These are phyloP conservation scores for Caenorhabditis inopinata DNA, from an alignment of 1,140 invertebrate genomes.

Conservation along the genomic window DNA sequence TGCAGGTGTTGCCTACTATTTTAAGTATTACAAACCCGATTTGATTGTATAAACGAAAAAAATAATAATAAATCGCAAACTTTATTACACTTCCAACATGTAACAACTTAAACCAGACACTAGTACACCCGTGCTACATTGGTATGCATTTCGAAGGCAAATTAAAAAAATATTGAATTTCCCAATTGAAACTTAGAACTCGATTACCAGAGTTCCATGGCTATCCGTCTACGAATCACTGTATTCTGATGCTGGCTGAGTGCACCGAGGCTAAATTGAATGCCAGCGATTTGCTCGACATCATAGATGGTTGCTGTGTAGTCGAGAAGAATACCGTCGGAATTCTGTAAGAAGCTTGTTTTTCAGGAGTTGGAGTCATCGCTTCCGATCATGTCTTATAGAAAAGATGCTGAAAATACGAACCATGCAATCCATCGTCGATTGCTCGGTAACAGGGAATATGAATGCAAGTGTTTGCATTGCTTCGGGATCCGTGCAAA, in stretches of 20 bases:
- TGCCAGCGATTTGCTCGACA: background rate
- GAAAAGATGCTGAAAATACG: background rate
- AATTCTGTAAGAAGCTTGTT: background rate
- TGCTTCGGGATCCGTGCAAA: background rate
- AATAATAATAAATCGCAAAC: no score
- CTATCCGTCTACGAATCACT: background rate
- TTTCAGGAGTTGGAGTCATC: no score
- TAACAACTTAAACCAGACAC: background rate
- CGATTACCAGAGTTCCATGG: background rate
- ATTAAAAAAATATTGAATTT: background rate
- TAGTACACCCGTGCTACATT: background rate
- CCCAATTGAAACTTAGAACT: no score
- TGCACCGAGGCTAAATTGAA: background rate
- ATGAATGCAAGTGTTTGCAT: background rate
- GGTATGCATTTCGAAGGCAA: background rate
- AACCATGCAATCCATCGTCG: background rate
- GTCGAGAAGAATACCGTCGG: constrained; percentile 8
- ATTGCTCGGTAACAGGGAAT: background rate
- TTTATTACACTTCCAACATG: no score
- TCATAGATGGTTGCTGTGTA: constrained; percentile 1
- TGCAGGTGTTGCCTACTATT: no score
- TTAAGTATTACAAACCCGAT: no score
- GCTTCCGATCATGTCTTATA: background rate
- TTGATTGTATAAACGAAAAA: no score
- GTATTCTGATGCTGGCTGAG: constrained; percentile 5